These are phyloP conservation scores for Aldrovandia affinis DNA, from an alignment of 2,797 vertebrate genomes.

Conservation along the genomic window DNA sequence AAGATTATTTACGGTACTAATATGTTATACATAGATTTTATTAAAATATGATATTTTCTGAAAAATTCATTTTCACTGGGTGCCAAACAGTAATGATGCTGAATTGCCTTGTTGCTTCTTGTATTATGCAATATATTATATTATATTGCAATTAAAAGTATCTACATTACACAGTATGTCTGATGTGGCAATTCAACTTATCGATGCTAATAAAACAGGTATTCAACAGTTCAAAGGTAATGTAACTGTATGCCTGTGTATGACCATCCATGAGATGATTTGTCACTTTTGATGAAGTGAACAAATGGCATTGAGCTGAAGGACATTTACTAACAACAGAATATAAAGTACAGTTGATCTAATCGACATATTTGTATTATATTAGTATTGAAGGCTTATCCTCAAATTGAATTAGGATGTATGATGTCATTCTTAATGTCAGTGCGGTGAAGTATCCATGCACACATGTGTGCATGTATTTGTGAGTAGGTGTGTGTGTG, in stretches of 20 bases:
- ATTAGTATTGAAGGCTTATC: constrained; percentile 10
- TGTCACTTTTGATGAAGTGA: not conserved
- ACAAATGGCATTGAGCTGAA: not conserved
- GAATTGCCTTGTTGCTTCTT: not conserved
- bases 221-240: not conserved
- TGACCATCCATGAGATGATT: not conserved
- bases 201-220: not conserved
- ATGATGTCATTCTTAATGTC: constrained; percentile 11
- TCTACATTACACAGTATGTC: not conserved
- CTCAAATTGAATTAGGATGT: not conserved
- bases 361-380: not conserved
- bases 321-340: not conserved
- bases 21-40: not conserved
- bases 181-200: not conserved
- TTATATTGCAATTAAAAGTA: not conserved
- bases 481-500: not conserved
- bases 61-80: not conserved
- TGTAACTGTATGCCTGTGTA: not conserved
- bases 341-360: not conserved
- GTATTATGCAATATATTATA: too few species aligned
- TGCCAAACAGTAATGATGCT: not conserved
- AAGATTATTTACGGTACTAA: not conserved
- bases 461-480: not conserved
- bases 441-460: not conserved
- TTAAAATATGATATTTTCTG: not conserved